phyloP scores from a whole-genome alignment of 2,113 vertebrate species.

The Amazona guildingii region DNA sequence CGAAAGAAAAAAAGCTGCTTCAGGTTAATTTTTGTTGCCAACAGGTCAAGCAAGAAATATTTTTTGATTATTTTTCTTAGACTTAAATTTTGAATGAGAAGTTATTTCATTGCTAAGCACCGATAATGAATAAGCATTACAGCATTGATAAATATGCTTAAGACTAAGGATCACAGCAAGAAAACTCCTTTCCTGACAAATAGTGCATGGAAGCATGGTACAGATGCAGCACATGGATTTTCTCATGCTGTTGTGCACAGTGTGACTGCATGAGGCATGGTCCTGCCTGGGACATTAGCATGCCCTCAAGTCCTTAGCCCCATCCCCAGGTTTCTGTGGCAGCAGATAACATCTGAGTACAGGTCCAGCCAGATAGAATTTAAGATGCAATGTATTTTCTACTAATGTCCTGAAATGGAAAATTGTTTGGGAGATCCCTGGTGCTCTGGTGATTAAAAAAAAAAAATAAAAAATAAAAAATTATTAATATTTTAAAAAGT shows the following conservation, averaged over 20 bases:
- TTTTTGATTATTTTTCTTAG: background rate
- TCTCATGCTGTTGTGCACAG: background rate
- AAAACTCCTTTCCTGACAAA: background rate
- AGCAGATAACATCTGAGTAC: background rate
- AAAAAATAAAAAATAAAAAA: background rate
- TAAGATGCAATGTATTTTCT: background rate
- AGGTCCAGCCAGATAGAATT: background rate
- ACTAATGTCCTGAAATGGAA: background rate
- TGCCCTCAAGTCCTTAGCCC: background rate
- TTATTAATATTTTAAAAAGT: background rate
- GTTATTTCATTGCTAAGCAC: background rate
- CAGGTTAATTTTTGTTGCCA: background rate
- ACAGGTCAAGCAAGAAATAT: background rate
- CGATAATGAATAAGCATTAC: background rate
- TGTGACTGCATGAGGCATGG: background rate
- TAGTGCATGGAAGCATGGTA: background rate
- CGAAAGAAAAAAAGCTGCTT: background rate
- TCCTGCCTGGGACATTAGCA: background rate
- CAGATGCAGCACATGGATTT: background rate
- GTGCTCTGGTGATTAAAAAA: background rate
- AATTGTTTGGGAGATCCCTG: background rate
- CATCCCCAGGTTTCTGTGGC: background rate
- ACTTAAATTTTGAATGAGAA: background rate
- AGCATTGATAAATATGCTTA: background rate
- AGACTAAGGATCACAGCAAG: background rate